phyloP scores from a whole-genome alignment of 1,140 invertebrate species.

The Diabrotica virgifera region DNA sequence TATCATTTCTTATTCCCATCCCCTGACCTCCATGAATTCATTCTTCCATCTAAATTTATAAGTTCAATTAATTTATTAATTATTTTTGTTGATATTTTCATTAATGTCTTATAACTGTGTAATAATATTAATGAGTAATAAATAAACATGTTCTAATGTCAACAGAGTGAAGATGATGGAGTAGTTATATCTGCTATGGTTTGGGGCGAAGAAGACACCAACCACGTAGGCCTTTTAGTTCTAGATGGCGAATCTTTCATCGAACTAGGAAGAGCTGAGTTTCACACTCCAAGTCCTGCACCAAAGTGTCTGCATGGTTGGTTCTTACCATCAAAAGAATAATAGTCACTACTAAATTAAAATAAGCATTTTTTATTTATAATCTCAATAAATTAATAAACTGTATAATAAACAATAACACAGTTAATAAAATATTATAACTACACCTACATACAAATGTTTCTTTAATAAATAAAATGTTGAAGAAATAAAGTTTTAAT shows the following conservation, averaged over 20 bases:
- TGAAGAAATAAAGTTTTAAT: too few relatives aligned
- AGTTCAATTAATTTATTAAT: background rate
- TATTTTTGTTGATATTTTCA: slow-evolving; percentile 19
- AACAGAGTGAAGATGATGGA: slow-evolving; percentile 71
- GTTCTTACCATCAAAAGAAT: slow-evolving; percentile 54
- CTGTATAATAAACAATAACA: slow-evolving; percentile 16
- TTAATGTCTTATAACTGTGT: slow-evolving; percentile 8
- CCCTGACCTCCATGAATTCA: too few relatives aligned
- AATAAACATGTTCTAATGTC: slow-evolving; percentile 19
- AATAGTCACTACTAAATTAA: slow-evolving; percentile 6
- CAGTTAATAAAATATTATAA: slow-evolving; percentile 13
- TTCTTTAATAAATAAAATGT: slow-evolving; percentile 16
- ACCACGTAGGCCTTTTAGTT: slow-evolving; percentile 64
- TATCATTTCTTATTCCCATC: too few relatives aligned
- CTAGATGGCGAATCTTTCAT: slow-evolving; percentile 65
- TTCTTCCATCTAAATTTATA: too few relatives aligned
- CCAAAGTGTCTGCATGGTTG: slow-evolving; percentile 81
- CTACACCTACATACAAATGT: slow-evolving; percentile 13
- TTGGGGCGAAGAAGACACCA: slow-evolving; percentile 59
- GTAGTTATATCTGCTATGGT: slow-evolving; percentile 68
- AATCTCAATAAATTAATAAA: slow-evolving; percentile 18
- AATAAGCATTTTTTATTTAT: slow-evolving; percentile 8
- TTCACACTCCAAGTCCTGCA: slow-evolving; percentile 65
- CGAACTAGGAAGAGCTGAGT: slow-evolving; percentile 66
- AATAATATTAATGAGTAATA: slow-evolving; percentile 6